These are phyloP conservation scores for Syndactyla subalaris DNA, from an alignment of 2,797 vertebrate species.

Conservation along the genomic window DNA sequence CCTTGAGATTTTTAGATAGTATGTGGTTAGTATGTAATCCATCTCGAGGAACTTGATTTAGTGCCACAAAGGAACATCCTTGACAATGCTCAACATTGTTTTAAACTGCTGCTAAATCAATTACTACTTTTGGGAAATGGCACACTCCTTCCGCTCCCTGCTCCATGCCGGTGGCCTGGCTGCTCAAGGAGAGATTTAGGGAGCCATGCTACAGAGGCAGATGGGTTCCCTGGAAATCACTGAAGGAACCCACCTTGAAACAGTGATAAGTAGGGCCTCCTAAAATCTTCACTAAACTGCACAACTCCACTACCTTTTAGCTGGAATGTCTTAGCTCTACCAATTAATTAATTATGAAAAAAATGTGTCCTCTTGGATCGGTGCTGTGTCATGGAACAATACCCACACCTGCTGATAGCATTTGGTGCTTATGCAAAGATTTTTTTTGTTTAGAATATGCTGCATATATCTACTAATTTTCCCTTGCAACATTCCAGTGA, in stretches of 20 bases:
- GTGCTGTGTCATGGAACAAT: background rate
- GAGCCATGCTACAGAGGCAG: background rate
- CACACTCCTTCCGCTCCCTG: conserved; percentile 6
- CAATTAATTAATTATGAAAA: background rate
- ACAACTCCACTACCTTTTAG: background rate
- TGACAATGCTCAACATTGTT: conserved; percentile 75
- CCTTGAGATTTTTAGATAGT: conserved; percentile 76
- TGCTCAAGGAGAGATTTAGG: conserved; percentile 41
- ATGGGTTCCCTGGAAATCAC: conserved; percentile 18
- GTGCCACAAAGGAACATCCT: conserved; percentile 64
- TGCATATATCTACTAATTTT: background rate
- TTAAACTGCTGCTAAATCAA: conserved; percentile 82
- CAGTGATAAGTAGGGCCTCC: background rate
- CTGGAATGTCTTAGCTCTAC: background rate
- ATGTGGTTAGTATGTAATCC: conserved; percentile 73
- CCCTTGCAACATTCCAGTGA: background rate
- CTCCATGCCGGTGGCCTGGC: background rate
- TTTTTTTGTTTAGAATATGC: background rate
- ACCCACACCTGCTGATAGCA: accelerated
- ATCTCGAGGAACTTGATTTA: conserved; percentile 78
- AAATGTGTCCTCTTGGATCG: background rate
- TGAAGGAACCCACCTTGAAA: conserved; percentile 31
- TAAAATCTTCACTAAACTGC: conserved; percentile 6
- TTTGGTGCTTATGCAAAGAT: background rate
- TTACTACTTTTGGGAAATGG: conserved; percentile 61